Percentiles rank a stretch among this genome's conserved stretches.
Evolutionary conservation across 2,888 invertebrate species (phyloP).

Genomic region (Cerceris rybyensis): DNA sequence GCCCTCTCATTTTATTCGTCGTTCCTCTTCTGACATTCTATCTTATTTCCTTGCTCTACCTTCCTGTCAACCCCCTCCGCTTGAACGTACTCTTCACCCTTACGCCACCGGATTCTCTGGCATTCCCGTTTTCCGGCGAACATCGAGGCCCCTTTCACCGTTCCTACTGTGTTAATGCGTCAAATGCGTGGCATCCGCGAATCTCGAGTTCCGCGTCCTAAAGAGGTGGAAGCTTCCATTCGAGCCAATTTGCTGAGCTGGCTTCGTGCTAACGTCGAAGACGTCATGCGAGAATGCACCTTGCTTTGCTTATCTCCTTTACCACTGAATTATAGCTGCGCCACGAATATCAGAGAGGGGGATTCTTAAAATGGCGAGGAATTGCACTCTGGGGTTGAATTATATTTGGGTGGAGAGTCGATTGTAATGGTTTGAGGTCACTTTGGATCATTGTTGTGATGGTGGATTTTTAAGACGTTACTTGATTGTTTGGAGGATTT

Average conservation of each 20-base stretch:
- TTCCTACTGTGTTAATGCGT: conserved; percentile 71
- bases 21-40: conserved; percentile 52
- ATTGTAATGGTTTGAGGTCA: too few relatives aligned
- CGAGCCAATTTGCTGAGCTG: conserved; percentile 41
- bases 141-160: conserved; percentile 65
- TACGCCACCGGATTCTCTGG: conserved; percentile 50
- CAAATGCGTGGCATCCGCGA: conserved; percentile 67
- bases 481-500: too few relatives aligned
- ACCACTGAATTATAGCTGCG: not conserved
- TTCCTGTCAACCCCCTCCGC: conserved; percentile 57
- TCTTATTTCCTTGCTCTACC: conserved; percentile 61
- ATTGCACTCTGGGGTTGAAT: too few relatives aligned
- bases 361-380: not conserved
- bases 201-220: conserved; percentile 51
- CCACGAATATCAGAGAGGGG: not conserved
- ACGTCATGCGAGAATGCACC: not conserved
- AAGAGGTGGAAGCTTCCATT: conserved; percentile 39
- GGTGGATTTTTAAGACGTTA: too few relatives aligned
- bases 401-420: too few relatives aligned
- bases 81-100: conserved; percentile 21
- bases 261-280: not conserved
- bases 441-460: too few relatives aligned
- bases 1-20: conserved; percentile 44
- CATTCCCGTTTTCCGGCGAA: conserved; percentile 65
- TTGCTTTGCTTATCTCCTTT: not conserved